These are phyloP conservation scores for Sebastes wilsoni DNA, from an alignment of 2,797 vertebrate genomes.

Conservation along the genomic window DNA sequence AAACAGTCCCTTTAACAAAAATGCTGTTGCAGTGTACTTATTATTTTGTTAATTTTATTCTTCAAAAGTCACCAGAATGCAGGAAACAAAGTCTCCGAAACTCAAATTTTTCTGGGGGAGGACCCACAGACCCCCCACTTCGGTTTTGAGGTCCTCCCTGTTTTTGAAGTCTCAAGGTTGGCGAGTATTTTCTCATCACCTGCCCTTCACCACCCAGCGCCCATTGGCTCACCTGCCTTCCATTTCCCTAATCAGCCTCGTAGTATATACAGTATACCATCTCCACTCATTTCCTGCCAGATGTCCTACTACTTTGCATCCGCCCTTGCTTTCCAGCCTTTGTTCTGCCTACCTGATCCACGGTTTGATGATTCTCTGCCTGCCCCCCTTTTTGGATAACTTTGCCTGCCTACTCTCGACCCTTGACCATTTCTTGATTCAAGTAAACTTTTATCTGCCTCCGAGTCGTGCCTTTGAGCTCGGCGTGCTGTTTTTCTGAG, in stretches of 20 bases:
- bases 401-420: neutral
- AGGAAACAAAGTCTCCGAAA: too few relatives aligned
- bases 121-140: too few relatives aligned
- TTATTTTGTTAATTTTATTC: too few relatives aligned
- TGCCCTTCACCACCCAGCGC: neutral
- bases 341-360: neutral
- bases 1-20: too few relatives aligned
- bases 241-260: neutral
- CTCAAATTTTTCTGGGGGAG: too few relatives aligned
- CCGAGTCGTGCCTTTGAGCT: neutral
- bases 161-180: too few relatives aligned
- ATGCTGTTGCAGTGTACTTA: too few relatives aligned
- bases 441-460: neutral
- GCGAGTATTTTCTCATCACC: neutral
- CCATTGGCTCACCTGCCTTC: neutral
- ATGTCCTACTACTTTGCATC: neutral
- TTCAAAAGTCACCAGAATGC: too few relatives aligned
- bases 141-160: too few relatives aligned
- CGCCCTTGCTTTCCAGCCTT: neutral
- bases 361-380: neutral
- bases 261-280: neutral
- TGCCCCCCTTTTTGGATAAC: neutral
- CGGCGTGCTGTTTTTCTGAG: neutral
- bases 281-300: neutral
- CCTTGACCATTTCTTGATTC: neutral